Conservation (phyloP, 2,113 vertebrate genomes). For the Podarcis raffonei region DNA sequence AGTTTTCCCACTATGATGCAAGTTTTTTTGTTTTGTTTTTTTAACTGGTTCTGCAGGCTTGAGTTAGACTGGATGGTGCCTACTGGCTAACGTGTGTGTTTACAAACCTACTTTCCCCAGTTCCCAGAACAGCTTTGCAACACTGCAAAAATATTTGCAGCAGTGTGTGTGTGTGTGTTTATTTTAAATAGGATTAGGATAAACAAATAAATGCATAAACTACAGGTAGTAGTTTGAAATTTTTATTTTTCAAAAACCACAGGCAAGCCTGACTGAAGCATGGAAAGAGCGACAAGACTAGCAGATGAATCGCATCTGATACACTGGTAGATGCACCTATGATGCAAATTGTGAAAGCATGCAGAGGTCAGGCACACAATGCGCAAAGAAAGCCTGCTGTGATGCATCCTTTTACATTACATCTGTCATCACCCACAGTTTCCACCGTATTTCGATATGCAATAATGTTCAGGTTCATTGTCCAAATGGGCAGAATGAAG, state of each 20-base stretch:
- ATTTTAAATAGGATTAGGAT: neutral
- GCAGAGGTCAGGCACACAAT: neutral
- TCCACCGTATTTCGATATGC: neutral
- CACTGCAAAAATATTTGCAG: neutral
- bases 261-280: no score
- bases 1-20: neutral
- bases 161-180: no score
- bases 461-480: neutral
- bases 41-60: neutral
- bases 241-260: no score
- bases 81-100: neutral
- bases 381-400: neutral
- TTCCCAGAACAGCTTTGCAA: neutral
- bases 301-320: neutral
- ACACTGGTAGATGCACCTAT: neutral
- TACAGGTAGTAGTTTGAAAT: no score
- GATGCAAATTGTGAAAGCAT: neutral
- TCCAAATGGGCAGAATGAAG: neutral
- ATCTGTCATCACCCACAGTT: neutral
- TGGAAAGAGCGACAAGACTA: no score
- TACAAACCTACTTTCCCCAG: neutral
- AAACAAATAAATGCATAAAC: neutral
- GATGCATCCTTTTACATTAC: neutral
- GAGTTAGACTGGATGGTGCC: neutral
- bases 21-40: neutral